Evolutionary conservation across 2,113 vertebrate genomes (phyloP).

Genomic region (Aplodontia rufa): DNA sequence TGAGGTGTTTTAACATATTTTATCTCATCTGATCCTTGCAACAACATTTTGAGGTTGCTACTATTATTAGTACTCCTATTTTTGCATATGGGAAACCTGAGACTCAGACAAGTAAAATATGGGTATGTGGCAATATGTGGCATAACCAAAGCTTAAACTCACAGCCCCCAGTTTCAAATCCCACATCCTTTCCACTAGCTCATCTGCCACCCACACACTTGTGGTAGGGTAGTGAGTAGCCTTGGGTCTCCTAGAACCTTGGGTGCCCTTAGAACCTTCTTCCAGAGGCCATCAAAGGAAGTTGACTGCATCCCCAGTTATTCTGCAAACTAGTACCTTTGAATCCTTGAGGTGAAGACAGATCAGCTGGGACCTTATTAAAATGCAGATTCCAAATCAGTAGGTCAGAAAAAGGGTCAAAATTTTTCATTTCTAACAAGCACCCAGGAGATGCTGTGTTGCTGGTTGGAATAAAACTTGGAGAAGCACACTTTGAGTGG

Average conservation of each 20-base stretch:
- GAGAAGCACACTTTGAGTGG: background rate
- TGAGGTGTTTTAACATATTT: background rate
- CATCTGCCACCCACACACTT: too few relatives aligned
- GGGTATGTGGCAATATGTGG: background rate
- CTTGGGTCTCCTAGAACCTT: fast-evolving
- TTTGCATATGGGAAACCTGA: background rate
- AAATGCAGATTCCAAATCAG: background rate
- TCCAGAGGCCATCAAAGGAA: background rate
- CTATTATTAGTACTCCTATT: background rate
- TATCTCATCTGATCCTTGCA: background rate
- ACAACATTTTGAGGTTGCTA: background rate
- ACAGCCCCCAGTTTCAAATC: background rate
- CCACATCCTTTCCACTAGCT: background rate
- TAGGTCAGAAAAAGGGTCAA: background rate
- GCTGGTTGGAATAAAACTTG: background rate
- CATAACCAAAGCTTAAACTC: background rate
- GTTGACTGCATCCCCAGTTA: background rate
- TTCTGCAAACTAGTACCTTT: background rate
- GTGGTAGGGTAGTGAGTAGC: background rate
- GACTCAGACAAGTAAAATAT: background rate
- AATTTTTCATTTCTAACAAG: background rate
- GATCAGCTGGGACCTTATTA: background rate
- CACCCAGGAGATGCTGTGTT: too few relatives aligned
- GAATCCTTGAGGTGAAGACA: background rate
- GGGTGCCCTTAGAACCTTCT: background rate